Base-by-base conservation (phyloP, 2,797 vertebrate genomes). In the Choloepus didactylus region DNA sequence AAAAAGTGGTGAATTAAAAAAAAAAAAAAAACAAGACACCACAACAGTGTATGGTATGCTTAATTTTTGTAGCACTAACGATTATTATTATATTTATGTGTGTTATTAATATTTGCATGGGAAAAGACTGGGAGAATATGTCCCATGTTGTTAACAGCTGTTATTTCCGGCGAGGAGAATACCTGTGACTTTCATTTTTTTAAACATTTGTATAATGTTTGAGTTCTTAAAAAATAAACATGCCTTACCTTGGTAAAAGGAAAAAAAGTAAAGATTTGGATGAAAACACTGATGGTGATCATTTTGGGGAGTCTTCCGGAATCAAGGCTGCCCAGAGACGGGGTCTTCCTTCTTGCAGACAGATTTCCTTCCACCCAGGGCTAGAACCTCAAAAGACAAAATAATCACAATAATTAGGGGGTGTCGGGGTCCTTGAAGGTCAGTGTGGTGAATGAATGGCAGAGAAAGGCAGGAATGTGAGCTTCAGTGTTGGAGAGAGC, bases 121-220 rank as follows among this genome's bases (percentile, higher is more conserved):
- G 49, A 91, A 92, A 82, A 97, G 97, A 96, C 91, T 87, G 56
- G 70, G 72, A 97, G 93, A 97, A 96, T 97, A 97, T 97, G 96
- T 96, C 95, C 83, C 96, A 96, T 97, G 87, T 94, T 97, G 92
- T 96, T 89, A 94, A 92, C 97, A 97, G 97, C 95, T 97, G 97
- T 83, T 97, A 95, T 93, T 96, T 94, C 3, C 11, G 75, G 94
- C 88, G 80, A 95, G 94, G 92, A 92, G 66, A 94, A 93, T 97
- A 97, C 97, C 97, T 97, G 97, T 95, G 96, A 96, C 95, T 97
- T 96, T 96, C 95, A 96, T 92, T 95, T 96, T 93, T 19, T 91
- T 94, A 94, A 97, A 96, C 77, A 54, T 96, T 97, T 44, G 44
- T 31, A 21, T 95, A 96, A 92, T 90, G 67, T 96, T 96, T 92